Percentiles rank a stretch among this genome's conserved stretches.
Conservation (phyloP, 37 sponge, comb jelly and placozoan species). For the Tethya wilhelma region DNA sequence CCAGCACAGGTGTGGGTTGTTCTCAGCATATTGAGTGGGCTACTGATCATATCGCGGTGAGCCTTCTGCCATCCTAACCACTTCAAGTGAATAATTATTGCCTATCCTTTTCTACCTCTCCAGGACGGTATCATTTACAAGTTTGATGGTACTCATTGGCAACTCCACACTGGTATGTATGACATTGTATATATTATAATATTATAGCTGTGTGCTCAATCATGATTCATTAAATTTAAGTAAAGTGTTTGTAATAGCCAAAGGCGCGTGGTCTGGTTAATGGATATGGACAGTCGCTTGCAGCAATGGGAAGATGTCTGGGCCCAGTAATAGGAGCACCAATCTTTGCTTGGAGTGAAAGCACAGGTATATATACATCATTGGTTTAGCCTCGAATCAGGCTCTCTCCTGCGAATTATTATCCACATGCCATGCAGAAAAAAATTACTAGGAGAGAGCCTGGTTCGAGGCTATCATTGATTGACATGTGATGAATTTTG, state of each 20-base stretch:
- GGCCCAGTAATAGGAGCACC: conserved; percentile 69
- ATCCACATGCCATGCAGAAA: too few species aligned
- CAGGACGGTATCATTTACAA: conserved; percentile 46
- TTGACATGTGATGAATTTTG: neutral
- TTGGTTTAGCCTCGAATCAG: too few species aligned
- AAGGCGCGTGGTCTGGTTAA: conserved; percentile 73
- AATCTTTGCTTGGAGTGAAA: conserved; percentile 88
- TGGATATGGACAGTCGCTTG: conserved; percentile 75
- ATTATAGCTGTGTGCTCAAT: neutral
- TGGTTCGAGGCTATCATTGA: too few species aligned
- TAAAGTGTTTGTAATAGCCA: conserved; percentile 14
- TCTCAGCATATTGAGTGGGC: neutral
- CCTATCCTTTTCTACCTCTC: neutral
- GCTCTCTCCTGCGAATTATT: too few species aligned
- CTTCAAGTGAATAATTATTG: neutral
- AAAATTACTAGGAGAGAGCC: too few species aligned
- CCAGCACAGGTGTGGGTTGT: conserved; percentile 58
- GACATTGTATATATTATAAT: neutral
- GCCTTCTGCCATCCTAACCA: neutral
- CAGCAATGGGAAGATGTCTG: conserved; percentile 57
- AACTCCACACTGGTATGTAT: conserved; percentile 68
- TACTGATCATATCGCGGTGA: conserved; percentile 44
- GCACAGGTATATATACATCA: too few species aligned
- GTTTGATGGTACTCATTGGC: conserved; percentile 59
- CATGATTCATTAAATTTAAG: neutral